Conservation (phyloP, 2,797 vertebrate species). For the Leucoraja ocellata region DNA sequence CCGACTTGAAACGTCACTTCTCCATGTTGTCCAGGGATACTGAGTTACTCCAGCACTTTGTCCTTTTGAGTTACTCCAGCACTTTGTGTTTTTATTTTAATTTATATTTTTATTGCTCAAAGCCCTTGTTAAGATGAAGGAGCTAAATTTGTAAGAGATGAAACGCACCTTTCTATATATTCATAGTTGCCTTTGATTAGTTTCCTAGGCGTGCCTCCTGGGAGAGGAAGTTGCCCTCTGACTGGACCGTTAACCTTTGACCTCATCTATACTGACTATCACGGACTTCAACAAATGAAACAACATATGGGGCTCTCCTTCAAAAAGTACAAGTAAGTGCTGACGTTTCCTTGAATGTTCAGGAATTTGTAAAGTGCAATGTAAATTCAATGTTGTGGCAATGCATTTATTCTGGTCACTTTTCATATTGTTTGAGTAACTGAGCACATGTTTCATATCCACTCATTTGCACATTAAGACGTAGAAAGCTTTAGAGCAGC, state of each 20-base stretch:
- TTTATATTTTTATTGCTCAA: background rate
- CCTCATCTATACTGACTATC: slow-evolving; percentile 96
- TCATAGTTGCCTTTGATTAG: slow-evolving; percentile 53
- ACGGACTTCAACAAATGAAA: slow-evolving; percentile 93
- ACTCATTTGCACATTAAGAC: background rate
- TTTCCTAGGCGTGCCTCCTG: slow-evolving; percentile 87
- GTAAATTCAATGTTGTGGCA: too few species aligned
- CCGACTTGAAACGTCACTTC: too few species aligned
- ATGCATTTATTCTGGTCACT: background rate
- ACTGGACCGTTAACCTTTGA: slow-evolving; percentile 82
- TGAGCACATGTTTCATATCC: background rate
- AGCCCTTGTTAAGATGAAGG: background rate
- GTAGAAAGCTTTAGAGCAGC: background rate
- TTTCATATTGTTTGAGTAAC: background rate
- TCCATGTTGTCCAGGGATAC: too few species aligned
- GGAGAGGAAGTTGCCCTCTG: slow-evolving; percentile 89
- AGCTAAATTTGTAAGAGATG: background rate
- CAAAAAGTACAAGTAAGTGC: slow-evolving; percentile 83
- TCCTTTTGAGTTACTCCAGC: too few species aligned
- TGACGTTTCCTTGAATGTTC: background rate
- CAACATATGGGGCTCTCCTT: slow-evolving; percentile 97
- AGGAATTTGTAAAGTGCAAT: background rate
- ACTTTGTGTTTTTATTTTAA: background rate
- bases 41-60: too few species aligned
- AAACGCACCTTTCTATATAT: background rate